Conservation (phyloP, 2,888 invertebrate species). For the Dryobotodes eremita region DNA sequence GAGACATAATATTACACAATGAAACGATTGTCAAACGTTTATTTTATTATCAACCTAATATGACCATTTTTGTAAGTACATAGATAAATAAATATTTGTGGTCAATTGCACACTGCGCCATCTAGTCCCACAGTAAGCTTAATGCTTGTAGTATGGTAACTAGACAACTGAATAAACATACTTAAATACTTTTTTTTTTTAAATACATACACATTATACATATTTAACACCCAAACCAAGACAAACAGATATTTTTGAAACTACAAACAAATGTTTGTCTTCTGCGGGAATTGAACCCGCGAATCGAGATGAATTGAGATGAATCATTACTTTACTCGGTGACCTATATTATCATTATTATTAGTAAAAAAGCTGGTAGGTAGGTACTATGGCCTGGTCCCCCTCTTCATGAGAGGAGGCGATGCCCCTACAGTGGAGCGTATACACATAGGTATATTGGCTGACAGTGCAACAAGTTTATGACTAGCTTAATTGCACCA, state of each 20-base stretch:
- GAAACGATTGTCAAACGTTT: conserved; percentile 25
- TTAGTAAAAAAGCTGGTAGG: conserved; percentile 25
- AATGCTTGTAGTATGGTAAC: conserved; percentile 20
- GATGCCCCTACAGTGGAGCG: conserved; percentile 23
- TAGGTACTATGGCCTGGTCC: conserved; percentile 19
- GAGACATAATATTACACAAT: conserved; percentile 23
- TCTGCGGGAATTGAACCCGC: conserved; percentile 20
- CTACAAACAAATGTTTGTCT: conserved; percentile 22
- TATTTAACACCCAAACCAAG: conserved; percentile 18
- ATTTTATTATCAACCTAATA: conserved; percentile 24
- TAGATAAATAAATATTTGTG: conserved; percentile 20
- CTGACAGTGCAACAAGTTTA: conserved; percentile 21
- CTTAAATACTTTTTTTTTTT: conserved; percentile 12
- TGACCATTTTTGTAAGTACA: conserved; percentile 20
- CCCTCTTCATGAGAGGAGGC: conserved; percentile 25
- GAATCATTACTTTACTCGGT: conserved; percentile 23
- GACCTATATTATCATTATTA: conserved; percentile 22
- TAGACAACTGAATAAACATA: conserved; percentile 22
- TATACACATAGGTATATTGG: conserved; percentile 24
- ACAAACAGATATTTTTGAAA: conserved; percentile 22
- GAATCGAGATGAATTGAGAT: conserved; percentile 18
- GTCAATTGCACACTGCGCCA: conserved; percentile 23
- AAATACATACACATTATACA: conserved; percentile 16
- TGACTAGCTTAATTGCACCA: conserved; percentile 19
- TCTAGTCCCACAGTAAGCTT: conserved; percentile 25